A percentile compares a stretch with the other conserved stretches of the same genome.
phyloP scores from a whole-genome alignment of 2,797 vertebrate species.

The Spondyliosoma cantharus region DNA sequence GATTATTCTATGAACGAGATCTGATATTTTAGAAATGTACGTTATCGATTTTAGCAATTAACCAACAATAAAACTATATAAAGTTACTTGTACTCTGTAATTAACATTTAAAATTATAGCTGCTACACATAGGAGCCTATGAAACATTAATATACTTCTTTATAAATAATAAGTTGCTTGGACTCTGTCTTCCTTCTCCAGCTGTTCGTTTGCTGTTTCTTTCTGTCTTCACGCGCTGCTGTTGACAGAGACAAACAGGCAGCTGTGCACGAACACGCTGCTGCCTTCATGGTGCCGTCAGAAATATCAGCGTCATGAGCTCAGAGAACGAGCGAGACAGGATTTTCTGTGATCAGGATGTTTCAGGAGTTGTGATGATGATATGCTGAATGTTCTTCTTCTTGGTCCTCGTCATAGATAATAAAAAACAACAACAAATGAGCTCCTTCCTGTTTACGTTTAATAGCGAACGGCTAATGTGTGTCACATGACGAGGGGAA shows the following conservation, averaged over 20 bases:
- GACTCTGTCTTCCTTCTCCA: background rate
- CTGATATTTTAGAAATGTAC: too few relatives aligned
- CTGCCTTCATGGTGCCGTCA: background rate
- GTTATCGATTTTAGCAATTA: too few relatives aligned
- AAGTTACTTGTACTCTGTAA: too few relatives aligned
- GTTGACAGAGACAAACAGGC: background rate
- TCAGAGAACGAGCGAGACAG: background rate
- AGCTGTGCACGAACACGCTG: too few relatives aligned
- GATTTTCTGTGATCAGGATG: background rate
- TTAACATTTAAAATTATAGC: background rate
- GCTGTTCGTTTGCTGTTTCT: background rate
- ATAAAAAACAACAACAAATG: background rate
- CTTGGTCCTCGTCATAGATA: background rate
- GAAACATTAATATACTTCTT: background rate
- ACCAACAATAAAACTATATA: too few relatives aligned
- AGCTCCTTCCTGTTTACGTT: constrained; percentile 36
- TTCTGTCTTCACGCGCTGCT: too few relatives aligned
- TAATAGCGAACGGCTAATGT: constrained; percentile 7
- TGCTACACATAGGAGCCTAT: background rate
- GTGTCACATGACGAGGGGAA: rapidly evolving
- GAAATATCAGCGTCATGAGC: background rate
- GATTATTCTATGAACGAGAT: too few relatives aligned
- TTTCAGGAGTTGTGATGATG: background rate
- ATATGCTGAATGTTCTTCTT: background rate
- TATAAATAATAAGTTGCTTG: background rate